Conservation (phyloP, 2,888 invertebrate genomes). For the Thumatha senex region DNA sequence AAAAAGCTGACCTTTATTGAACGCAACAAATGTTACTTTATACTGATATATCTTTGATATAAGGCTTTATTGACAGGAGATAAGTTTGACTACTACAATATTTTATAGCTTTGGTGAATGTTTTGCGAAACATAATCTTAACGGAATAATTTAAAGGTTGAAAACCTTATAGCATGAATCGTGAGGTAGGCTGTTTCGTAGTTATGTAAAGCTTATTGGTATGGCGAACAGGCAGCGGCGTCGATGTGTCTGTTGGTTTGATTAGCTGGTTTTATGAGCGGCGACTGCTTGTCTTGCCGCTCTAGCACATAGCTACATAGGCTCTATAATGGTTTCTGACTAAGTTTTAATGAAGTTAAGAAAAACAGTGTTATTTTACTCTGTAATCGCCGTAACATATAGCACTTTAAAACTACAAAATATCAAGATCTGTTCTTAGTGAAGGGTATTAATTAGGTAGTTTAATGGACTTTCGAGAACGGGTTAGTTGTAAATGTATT, state of each 20-base stretch:
- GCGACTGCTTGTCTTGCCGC: constrained; percentile 59
- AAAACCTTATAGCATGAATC: constrained; percentile 18
- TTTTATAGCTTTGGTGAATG: constrained; percentile 47
- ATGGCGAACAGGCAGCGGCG: constrained; percentile 73
- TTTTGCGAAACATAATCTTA: constrained; percentile 39
- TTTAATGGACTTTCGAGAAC: constrained; percentile 8
- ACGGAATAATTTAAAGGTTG: constrained; percentile 31
- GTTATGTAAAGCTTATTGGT: constrained; percentile 51
- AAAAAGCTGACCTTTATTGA: constrained; percentile 35
- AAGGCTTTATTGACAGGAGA: constrained; percentile 51
- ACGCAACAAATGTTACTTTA: constrained; percentile 34
- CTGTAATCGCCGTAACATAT: constrained; percentile 5
- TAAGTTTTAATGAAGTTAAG: constrained; percentile 16
- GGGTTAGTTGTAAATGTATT: constrained; percentile 10
- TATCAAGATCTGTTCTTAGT: constrained; percentile 19
- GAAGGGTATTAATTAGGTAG: constrained; percentile 9
- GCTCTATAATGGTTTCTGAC: constrained; percentile 21
- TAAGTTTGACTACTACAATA: constrained; percentile 52
- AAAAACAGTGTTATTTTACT: constrained; percentile 9
- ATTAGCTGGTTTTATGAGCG: constrained; percentile 73
- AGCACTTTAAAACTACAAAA: constrained; percentile 18
- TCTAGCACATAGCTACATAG: constrained; percentile 11
- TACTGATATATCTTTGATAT: constrained; percentile 25
- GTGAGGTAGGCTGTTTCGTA: constrained; percentile 48
- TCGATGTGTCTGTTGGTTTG: constrained; percentile 78